Percentiles rank a stretch among this genome's conserved stretches.
These are phyloP conservation scores for Apodemus sylvaticus DNA, from an alignment of 2,113 vertebrate species.

Conservation along the genomic window DNA sequence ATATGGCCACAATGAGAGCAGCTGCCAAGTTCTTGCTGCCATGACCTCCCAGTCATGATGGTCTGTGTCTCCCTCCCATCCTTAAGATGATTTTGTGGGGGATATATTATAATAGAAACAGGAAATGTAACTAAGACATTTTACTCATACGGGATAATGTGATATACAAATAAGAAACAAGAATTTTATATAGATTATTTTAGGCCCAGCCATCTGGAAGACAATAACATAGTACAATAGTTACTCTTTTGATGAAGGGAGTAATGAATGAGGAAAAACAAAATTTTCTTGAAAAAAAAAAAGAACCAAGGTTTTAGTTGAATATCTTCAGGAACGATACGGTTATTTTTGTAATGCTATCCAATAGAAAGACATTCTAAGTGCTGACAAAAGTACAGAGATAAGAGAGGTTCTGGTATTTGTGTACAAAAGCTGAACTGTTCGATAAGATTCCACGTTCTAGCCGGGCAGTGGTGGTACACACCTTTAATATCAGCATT, in stretches of 20 bases:
- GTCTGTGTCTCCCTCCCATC: neutral
- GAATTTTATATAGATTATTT: neutral
- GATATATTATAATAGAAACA: neutral
- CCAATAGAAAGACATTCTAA: constrained; percentile 18
- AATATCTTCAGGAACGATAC: neutral
- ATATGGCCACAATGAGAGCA: too few species aligned
- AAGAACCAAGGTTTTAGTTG: neutral
- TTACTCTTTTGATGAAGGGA: neutral
- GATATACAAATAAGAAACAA: neutral
- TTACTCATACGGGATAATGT: neutral
- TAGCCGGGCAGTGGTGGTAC: neutral
- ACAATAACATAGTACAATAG: neutral
- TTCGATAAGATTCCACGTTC: neutral
- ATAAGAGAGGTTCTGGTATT: neutral
- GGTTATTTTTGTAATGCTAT: neutral
- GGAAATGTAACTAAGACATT: neutral
- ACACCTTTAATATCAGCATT: too few species aligned
- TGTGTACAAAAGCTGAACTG: neutral
- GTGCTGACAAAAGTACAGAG: neutral
- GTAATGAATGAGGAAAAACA: neutral
- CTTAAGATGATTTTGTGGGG: neutral
- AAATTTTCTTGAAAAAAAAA: neutral
- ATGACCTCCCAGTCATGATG: too few species aligned
- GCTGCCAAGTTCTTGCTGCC: neutral
- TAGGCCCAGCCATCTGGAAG: neutral